Base-by-base conservation (phyloP, 1,140 invertebrate species). In the Matsumurasca onukii region DNA sequence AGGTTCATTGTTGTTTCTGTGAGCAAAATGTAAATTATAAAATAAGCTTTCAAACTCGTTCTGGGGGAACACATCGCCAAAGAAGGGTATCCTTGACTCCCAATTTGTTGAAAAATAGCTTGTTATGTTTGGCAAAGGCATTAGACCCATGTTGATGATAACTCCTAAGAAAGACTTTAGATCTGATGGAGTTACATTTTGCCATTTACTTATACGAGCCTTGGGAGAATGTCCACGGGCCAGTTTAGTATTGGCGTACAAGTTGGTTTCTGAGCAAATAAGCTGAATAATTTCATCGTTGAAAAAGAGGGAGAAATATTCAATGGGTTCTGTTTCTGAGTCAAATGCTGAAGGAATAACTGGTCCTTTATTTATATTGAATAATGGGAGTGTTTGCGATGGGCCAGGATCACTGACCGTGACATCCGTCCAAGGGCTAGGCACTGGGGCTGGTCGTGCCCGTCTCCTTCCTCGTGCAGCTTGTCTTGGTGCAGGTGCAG, bases 1-100 rank as follows among this genome's bases (percentile, higher is more conserved):
- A 17, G 62, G 20, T 31, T 64, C 62, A 12, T 31, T 2, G 20
- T 39, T 22, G 29, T 39, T 31, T 24, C 25, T 29, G 31, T 39
- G 29, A 15, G n/a, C 39, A 39, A 64, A 64, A 64, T 64, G 62
- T 22, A 64, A 22, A 64, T 64, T 64, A 17, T 31, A 64, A 22
- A 64, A 64, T 2, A 64, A 9, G 3, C 2, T 34, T 22, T 31
- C n/a, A 64, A 34, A 64, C 31, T 39, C 31, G 31, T 31, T 31
- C 27, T 39, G 31, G 12, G 29, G 2, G 25, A 64, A 64, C 20
- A 64, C 31, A n/a, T 64, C 62, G 13, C 29, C 39, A 22, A 34
- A 64, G 39, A 64, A 64, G 3, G 31, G 62, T 12, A 34, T 39
- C 2, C 31, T 31, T 27, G 25, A 31, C 2, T 34, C 62, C 31